Percentiles rank a stretch among this genome's conserved stretches.
Conservation (phyloP, 2,113 vertebrate species). For the Rafetus swinhoei region DNA sequence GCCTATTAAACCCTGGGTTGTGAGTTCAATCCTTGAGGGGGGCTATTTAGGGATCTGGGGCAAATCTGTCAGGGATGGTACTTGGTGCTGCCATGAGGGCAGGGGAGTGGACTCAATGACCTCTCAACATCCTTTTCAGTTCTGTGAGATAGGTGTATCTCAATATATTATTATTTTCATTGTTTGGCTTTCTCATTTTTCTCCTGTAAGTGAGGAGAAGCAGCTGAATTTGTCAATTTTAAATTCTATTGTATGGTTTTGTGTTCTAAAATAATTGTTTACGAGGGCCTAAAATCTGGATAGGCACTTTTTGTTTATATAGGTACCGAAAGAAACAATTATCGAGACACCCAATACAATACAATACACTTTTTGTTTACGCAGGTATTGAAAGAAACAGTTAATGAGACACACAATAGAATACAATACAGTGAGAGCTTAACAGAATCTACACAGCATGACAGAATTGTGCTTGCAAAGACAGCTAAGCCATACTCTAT, state of each 20-base stretch:
- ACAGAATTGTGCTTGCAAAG: neutral
- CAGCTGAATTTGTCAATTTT: neutral
- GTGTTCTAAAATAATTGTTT: neutral
- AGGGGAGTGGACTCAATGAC: too few relatives aligned
- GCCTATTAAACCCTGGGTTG: too few relatives aligned
- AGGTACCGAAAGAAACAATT: neutral
- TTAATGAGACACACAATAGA: neutral
- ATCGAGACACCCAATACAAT: neutral
- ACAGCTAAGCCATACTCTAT: neutral
- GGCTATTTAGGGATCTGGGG: too few relatives aligned
- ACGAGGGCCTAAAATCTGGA: neutral
- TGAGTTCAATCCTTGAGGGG: too few relatives aligned
- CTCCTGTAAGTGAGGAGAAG: neutral
- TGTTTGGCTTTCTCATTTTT: neutral
- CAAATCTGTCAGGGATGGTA: too few relatives aligned
- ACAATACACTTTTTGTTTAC: neutral
- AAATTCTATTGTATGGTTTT: neutral
- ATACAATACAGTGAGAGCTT: neutral
- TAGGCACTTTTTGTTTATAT: neutral
- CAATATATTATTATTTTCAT: neutral
- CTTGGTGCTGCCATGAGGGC: too few relatives aligned
- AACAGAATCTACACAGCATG: neutral
- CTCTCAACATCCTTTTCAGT: too few relatives aligned
- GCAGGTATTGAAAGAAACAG: neutral
- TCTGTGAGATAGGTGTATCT: too few relatives aligned